Evolutionary conservation across 2,797 vertebrate genomes (phyloP).

Genomic region (Carcharodon carcharias): DNA sequence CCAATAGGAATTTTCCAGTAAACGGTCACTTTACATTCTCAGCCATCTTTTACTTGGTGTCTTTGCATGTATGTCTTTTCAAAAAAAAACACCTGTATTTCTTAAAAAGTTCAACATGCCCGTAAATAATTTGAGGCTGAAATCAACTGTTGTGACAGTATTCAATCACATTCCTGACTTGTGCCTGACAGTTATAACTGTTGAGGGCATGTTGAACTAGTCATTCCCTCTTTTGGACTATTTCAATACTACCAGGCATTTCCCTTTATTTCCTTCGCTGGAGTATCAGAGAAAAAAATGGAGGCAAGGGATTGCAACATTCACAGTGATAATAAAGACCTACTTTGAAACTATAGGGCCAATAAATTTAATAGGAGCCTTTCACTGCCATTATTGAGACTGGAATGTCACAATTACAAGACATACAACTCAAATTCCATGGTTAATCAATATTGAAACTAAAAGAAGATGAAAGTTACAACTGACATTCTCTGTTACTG

Average conservation of each 20-base stretch:
- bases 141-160: no score
- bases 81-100: no score
- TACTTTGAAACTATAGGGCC: not conserved
- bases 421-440: not conserved
- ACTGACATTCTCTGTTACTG: not conserved
- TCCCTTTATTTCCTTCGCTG: not conserved
- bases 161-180: no score
- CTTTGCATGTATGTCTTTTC: no score
- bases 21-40: no score
- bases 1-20: no score
- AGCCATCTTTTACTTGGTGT: no score
- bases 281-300: not conserved
- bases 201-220: not conserved
- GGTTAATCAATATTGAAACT: not conserved
- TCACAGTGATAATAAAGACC: not conserved
- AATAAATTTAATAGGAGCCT: not conserved
- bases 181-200: not conserved
- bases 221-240: not conserved
- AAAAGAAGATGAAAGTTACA: not conserved
- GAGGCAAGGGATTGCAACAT: not conserved
- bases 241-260: not conserved
- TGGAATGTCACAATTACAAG: not conserved
- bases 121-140: no score
- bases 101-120: no score
- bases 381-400: not conserved